phyloP scores from a whole-genome alignment of 2,797 vertebrate species.

The Dendrocincla tyrannina region DNA sequence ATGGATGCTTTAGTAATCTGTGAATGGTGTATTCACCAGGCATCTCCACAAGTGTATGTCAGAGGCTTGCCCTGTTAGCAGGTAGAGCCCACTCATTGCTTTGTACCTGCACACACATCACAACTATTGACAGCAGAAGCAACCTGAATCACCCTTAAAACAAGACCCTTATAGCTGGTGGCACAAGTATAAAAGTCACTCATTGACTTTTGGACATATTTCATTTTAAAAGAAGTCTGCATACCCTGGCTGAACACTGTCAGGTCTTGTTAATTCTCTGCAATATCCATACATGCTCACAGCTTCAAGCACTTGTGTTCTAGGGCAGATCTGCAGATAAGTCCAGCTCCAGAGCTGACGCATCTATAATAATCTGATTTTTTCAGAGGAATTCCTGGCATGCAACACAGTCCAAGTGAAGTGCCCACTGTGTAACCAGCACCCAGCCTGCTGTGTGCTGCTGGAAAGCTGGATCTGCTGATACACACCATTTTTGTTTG shows the following conservation, averaged over 20 bases:
- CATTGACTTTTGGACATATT: neutral
- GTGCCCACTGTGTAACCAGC: neutral
- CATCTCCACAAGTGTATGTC: neutral
- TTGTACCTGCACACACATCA: fast-evolving
- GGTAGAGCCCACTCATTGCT: neutral
- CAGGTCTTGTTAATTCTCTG: neutral
- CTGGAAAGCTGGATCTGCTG: constrained; percentile 1
- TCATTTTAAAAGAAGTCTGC: neutral
- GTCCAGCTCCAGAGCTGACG: neutral
- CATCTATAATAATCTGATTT: neutral
- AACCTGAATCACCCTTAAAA: neutral
- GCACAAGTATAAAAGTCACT: neutral
- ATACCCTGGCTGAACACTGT: neutral
- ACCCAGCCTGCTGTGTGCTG: neutral
- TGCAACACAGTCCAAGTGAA: neutral
- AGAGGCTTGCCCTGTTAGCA: neutral
- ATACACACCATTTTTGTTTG: neutral
- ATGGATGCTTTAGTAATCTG: neutral
- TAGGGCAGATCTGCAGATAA: neutral
- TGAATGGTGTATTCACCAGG: neutral
- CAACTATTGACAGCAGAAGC: neutral
- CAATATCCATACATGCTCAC: neutral
- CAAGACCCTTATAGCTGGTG: neutral
- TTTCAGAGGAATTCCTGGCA: neutral
- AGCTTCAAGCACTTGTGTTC: neutral